Conservation (phyloP, 92 coral and sea anemone genomes). For the Desmophyllum pertusum region DNA sequence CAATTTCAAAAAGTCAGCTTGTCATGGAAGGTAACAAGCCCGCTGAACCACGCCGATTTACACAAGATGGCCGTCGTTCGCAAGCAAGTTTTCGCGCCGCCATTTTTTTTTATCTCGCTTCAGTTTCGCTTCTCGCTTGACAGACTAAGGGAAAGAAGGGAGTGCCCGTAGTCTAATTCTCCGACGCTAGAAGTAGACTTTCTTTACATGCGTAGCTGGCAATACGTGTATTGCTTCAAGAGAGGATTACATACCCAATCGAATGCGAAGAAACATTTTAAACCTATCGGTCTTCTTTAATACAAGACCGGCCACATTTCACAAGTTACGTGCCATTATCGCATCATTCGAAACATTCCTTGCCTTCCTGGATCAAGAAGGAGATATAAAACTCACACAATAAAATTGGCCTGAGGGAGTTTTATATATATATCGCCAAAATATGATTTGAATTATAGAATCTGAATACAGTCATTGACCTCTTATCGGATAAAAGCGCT, state of each 20-base stretch:
- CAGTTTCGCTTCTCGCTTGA: too few species aligned
- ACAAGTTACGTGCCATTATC: neutral
- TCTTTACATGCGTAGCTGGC: neutral
- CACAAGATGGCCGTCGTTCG: neutral
- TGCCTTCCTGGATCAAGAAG: slow-evolving; percentile 14
- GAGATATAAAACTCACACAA: slow-evolving; percentile 29
- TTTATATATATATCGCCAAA: too few species aligned
- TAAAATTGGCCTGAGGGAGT: slow-evolving; percentile 5
- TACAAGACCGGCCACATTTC: neutral
- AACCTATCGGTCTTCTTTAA: neutral
- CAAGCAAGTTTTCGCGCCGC: too few species aligned
- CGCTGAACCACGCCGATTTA: neutral
- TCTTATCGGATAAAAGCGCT: slow-evolving; percentile 11
- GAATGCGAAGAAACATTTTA: neutral
- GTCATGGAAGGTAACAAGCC: neutral
- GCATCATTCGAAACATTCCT: slow-evolving; percentile 2
- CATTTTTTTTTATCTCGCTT: too few species aligned
- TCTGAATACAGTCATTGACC: slow-evolving; percentile 8
- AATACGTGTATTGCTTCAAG: neutral
- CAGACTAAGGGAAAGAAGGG: too few species aligned
- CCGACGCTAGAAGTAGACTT: neutral
- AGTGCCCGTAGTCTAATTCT: too few species aligned
- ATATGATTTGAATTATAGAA: slow-evolving; percentile 20
- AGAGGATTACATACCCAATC: too few species aligned
- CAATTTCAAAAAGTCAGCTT: too few species aligned